Evolutionary conservation across 2,888 invertebrate genomes (phyloP).

Genomic region (Neelides folsomi): DNA sequence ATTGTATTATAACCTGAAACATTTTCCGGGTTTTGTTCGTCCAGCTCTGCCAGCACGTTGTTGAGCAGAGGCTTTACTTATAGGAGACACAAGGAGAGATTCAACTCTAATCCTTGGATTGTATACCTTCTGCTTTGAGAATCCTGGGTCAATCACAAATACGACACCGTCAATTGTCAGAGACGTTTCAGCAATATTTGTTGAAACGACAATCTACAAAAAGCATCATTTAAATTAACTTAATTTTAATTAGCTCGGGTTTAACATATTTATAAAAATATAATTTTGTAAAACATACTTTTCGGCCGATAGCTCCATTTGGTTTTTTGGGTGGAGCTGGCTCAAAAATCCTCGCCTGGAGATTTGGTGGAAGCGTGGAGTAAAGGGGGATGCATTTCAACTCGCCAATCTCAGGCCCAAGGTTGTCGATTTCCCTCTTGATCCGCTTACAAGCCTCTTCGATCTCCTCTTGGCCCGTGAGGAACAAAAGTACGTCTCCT

Average conservation of each 20-base stretch:
- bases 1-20: conserved; percentile 49
- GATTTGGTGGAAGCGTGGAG: conserved; percentile 91
- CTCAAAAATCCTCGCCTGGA: conserved; percentile 95
- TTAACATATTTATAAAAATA: background rate
- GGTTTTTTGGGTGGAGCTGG: conserved; percentile 72
- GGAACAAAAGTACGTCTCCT: conserved; percentile 83
- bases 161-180: conserved; percentile 98
- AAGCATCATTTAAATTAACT: background rate
- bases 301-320: conserved; percentile 78
- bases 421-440: conserved; percentile 85
- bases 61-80: conserved; percentile 97
- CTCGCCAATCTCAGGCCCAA: conserved; percentile 94
- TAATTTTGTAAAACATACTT: conserved; percentile 39
- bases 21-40: conserved; percentile 94
- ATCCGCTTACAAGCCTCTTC: conserved; percentile 98
- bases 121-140: conserved; percentile 95
- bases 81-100: conserved; percentile 92
- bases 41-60: conserved; percentile 97
- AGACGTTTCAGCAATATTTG: conserved; percentile 98
- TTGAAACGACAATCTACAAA: conserved; percentile 71
- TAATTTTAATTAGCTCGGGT: background rate
- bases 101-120: conserved; percentile 86
- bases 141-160: conserved; percentile 98
- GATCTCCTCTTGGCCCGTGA: conserved; percentile 79
- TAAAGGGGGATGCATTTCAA: conserved; percentile 96